phyloP scores from a whole-genome alignment of 2,888 invertebrate species.

The Anaspis maculata region DNA sequence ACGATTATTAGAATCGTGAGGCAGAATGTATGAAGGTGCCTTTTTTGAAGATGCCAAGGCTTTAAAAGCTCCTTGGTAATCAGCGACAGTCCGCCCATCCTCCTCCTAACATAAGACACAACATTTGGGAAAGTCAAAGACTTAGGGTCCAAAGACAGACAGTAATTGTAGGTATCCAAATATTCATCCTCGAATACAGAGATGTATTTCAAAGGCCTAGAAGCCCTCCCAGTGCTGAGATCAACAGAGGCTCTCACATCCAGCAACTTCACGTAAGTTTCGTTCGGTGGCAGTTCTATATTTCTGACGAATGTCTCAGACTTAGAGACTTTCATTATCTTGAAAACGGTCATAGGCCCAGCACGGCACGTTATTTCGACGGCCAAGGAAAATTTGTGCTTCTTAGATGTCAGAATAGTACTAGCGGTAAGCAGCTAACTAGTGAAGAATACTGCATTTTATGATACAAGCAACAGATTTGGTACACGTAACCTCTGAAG shows the following conservation, averaged over 20 bases:
- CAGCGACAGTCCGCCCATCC: slow-evolving; percentile 3
- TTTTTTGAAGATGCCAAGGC: too few species aligned
- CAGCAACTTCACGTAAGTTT: not conserved
- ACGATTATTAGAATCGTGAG: too few species aligned
- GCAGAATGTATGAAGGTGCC: too few species aligned
- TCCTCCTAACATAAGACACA: not conserved
- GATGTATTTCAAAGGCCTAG: slow-evolving; percentile 3
- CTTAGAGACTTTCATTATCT: not conserved
- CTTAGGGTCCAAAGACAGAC: slow-evolving; percentile 3
- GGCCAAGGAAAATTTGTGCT: not conserved
- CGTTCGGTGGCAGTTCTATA: not conserved
- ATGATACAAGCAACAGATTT: too few species aligned
- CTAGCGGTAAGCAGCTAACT: too few species aligned
- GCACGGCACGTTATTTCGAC: not conserved
- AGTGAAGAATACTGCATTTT: too few species aligned
- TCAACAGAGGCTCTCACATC: slow-evolving; percentile 3
- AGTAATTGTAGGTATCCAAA: too few species aligned
- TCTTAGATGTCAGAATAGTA: not conserved
- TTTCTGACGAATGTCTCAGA: not conserved
- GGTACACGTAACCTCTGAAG: too few species aligned
- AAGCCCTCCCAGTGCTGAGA: slow-evolving; percentile 2
- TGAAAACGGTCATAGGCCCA: not conserved
- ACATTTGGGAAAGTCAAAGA: not conserved
- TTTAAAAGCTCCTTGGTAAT: slow-evolving; percentile 3
- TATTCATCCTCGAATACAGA: too few species aligned